phyloP scores from a whole-genome alignment of 2,888 invertebrate species.

The Agrotis clavis region DNA sequence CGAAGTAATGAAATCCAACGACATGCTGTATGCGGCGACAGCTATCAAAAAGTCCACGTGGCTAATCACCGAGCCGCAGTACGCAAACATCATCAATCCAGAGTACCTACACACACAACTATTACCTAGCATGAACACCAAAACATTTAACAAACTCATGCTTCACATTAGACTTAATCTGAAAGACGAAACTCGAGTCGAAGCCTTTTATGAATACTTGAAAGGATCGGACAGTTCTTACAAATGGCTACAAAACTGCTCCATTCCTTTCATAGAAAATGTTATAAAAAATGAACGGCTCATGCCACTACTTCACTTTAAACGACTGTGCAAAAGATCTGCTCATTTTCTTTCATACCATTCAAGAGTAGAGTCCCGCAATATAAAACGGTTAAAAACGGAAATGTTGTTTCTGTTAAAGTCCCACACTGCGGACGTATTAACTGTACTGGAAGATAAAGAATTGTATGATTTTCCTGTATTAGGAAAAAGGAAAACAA shows the following conservation, averaged over 20 bases:
- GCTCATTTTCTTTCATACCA: conserved; percentile 63
- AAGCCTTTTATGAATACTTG: conserved; percentile 78
- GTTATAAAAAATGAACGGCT: conserved; percentile 65
- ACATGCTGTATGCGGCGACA: conserved; percentile 80
- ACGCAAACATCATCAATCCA: conserved; percentile 80
- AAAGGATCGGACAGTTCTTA: conserved; percentile 68
- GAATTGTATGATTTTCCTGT: conserved; percentile 47
- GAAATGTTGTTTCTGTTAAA: conserved; percentile 67
- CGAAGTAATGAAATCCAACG: conserved; percentile 76
- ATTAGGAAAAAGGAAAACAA: conserved; percentile 72
- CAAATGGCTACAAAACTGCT: conserved; percentile 83
- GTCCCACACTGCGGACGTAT: conserved; percentile 67
- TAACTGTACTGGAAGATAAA: conserved; percentile 71
- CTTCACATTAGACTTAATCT: conserved; percentile 78
- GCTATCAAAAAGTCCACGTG: conserved; percentile 80
- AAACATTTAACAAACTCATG: conserved; percentile 78
- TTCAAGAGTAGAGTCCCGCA: neutral
- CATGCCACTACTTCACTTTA: conserved; percentile 62
- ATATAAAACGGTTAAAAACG: neutral
- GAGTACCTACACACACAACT: conserved; percentile 75
- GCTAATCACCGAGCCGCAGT: conserved; percentile 79
- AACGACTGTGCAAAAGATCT: conserved; percentile 77
- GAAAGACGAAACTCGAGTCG: conserved; percentile 77
- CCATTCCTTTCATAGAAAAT: conserved; percentile 73
- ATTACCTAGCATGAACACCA: conserved; percentile 78